Evolutionary conservation across 2,113 vertebrate genomes (phyloP), one percentile per base, ranked within the genome.

Genomic region (Pseudois nayaur): DNA sequence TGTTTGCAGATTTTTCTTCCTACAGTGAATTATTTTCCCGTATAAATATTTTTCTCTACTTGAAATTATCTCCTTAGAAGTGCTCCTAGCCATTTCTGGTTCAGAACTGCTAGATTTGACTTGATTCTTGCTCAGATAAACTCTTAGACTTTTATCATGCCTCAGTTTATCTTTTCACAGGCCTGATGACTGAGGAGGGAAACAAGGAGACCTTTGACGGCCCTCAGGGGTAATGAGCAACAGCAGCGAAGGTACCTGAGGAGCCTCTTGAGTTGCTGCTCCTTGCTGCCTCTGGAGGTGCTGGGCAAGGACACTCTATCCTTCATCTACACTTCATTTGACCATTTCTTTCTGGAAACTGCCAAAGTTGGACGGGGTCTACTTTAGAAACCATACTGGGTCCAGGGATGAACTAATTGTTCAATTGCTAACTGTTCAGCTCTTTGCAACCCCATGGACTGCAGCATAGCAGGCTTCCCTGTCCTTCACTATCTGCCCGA

Each of bases 21-120:
- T 40, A 10, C 6, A 57, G 88, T 82, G 89, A 95, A 59, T 88
- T 89, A 81, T 85, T 93, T 97, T 87, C n/a, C 79, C 74, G 45
- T n/a, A 88, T 79, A 88, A 91, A 52, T 96, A 87, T 64, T 96
- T 98, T 71, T 64, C 52, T 91, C 50, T 25, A 94, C 78, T 94
- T 74, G 76, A 94, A 67, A 45, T 67, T 15, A 48, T 48, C 33
- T 87, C 36, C 71, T 87, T 87, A 74, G 25, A 71, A 78, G 33
- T 40, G 19, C 67, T 78, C 25, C 67, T 14, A 57, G 48, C 15
- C 25, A 31, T 17, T 93, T 86, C 83, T 78, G 43, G 23, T 87
- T 86, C 76, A 16, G 17, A 25, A 19, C 23, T 93, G 64, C 11
- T 45, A 2, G 7, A 50, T 78, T 87, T 12, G 3, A 67, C 57